These are phyloP conservation scores for Sycophaga agraensis DNA, from an alignment of 1,140 invertebrate species.

Conservation along the genomic window DNA sequence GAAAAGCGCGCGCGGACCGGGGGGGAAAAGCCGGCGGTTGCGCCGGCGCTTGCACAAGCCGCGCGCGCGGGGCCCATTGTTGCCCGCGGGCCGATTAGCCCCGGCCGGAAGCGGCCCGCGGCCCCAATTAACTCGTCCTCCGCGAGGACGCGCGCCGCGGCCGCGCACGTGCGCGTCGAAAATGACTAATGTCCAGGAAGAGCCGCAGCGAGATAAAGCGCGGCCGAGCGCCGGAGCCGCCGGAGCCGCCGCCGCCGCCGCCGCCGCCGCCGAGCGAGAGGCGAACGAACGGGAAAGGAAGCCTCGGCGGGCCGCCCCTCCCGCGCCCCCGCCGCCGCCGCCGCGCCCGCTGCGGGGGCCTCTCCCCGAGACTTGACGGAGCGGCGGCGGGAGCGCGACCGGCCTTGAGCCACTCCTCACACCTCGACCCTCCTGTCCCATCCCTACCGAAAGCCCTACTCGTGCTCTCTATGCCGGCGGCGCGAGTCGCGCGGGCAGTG, in stretches of 20 bases:
- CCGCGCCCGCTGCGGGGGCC: slow-evolving; percentile 18
- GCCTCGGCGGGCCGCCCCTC: background rate
- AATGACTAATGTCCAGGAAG: no score
- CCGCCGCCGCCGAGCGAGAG: background rate
- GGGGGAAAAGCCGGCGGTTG: no score
- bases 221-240: slow-evolving; percentile 26
- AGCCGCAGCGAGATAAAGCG: no score
- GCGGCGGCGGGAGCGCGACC: slow-evolving; percentile 40
- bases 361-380: slow-evolving; percentile 43
- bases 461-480: slow-evolving; percentile 20
- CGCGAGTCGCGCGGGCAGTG: slow-evolving; percentile 30
- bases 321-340: background rate
- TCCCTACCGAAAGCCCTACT: slow-evolving; percentile 30
- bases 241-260: slow-evolving; percentile 15
- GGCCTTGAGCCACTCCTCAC: slow-evolving; percentile 48
- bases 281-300: slow-evolving; percentile 14
- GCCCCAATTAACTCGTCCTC: no score
- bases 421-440: slow-evolving; percentile 30
- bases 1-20: no score
- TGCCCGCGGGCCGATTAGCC: no score
- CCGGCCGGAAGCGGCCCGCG: no score
- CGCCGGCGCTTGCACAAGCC: no score
- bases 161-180: no score
- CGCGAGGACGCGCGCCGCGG: no score
- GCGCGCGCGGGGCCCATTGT: no score